Conservation (phyloP, 2,797 vertebrate species). For the Cirrhinus molitorella region DNA sequence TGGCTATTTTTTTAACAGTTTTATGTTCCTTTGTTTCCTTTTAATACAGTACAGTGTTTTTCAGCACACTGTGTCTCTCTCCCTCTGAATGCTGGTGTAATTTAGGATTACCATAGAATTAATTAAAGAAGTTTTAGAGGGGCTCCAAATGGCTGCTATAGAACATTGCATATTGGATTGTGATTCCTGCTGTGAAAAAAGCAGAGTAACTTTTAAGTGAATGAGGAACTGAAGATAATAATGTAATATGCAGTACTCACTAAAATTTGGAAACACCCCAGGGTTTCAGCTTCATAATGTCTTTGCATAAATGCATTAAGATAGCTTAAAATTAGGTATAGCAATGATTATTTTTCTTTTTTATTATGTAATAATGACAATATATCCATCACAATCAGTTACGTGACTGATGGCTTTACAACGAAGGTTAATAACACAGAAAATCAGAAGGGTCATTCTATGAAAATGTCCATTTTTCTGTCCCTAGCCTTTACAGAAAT, state of each 20-base stretch:
- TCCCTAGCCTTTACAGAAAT: no score
- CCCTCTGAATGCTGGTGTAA: conserved; percentile 38
- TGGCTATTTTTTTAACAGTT: conserved; percentile 32
- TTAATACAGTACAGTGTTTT: conserved; percentile 25
- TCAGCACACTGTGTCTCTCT: neutral
- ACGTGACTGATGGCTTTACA: neutral
- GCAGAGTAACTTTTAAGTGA: conserved; percentile 2
- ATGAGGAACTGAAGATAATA: neutral
- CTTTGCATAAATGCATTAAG: conserved; percentile 4
- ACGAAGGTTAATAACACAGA: neutral
- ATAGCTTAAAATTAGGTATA: neutral
- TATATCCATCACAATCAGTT: neutral
- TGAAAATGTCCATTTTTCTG: no score
- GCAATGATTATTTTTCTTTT: neutral
- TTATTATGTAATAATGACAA: neutral
- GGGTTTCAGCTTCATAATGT: neutral
- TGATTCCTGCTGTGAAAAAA: conserved; percentile 30
- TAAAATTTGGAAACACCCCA: neutral
- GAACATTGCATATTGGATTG: conserved; percentile 20
- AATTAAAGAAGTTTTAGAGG: conserved; percentile 49
- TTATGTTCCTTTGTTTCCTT: conserved; percentile 27
- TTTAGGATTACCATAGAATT: conserved; percentile 59
- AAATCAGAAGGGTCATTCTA: neutral
- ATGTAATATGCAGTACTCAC: neutral
- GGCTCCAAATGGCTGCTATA: conserved; percentile 33